Evolutionary conservation across 2,797 vertebrate genomes (phyloP).

Genomic region (Lepus oiostolus): DNA sequence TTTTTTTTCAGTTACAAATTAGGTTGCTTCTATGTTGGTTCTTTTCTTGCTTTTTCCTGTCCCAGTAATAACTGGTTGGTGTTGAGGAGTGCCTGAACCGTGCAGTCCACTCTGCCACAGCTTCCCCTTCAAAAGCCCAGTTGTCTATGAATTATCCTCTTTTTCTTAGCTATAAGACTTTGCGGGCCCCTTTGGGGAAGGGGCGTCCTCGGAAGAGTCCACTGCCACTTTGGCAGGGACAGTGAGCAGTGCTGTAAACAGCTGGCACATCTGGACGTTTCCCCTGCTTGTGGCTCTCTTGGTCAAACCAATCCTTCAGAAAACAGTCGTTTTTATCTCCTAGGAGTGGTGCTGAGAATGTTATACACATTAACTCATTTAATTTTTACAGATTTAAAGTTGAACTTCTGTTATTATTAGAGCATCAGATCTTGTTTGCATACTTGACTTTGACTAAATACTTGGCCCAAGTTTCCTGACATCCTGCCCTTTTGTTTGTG

Average conservation of each 20-base stretch:
- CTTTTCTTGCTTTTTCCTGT: too few species aligned
- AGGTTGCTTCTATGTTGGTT: background rate
- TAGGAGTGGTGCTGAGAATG: background rate
- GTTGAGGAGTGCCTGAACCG: background rate
- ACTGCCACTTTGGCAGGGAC: background rate
- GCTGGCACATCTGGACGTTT: background rate
- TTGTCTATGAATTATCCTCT: background rate
- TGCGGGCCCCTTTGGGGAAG: background rate
- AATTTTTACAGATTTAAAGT: slow-evolving; percentile 40
- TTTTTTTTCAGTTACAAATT: background rate
- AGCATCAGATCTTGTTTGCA: background rate
- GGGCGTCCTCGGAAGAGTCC: background rate
- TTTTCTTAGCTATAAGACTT: background rate
- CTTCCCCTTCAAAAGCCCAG: background rate
- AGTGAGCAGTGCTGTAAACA: background rate
- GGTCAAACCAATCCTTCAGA: background rate
- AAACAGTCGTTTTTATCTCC: background rate
- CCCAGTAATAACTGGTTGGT: background rate
- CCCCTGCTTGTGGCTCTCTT: background rate
- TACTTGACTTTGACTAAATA: background rate
- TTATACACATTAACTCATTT: background rate
- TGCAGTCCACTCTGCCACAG: background rate
- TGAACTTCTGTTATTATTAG: background rate
- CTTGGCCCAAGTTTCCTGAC: slow-evolving; percentile 5
- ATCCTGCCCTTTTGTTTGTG: slow-evolving; percentile 20